Conservation (phyloP, 2,888 invertebrate genomes). For the Agrochola macilenta region DNA sequence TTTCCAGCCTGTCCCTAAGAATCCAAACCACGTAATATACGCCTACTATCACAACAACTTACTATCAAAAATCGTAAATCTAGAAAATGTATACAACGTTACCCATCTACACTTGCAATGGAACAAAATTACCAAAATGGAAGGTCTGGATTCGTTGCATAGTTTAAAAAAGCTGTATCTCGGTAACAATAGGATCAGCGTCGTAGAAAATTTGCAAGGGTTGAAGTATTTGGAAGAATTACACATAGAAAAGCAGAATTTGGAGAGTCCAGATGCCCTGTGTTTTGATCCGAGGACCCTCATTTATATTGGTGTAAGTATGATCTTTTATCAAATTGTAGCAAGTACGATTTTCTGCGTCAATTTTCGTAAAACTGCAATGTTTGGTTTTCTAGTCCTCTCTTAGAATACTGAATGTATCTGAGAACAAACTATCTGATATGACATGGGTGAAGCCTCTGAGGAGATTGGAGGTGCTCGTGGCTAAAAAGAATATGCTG, state of each 20-base stretch:
- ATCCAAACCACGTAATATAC: conserved; percentile 88
- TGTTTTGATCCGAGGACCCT: conserved; percentile 93
- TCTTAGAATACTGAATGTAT: conserved; percentile 91
- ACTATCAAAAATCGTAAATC: conserved; percentile 93
- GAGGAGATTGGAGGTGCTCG: conserved; percentile 87
- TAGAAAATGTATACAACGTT: conserved; percentile 92
- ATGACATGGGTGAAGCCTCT: conserved; percentile 89
- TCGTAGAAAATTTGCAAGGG: conserved; percentile 92
- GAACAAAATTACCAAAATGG: conserved; percentile 93
- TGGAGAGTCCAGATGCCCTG: conserved; percentile 89
- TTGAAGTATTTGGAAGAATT: conserved; percentile 91
- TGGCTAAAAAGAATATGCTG: conserved; percentile 91
- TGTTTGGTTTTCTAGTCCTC: conserved; percentile 86
- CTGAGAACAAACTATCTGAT: conserved; percentile 91
- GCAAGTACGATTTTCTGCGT: background rate
- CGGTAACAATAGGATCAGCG: conserved; percentile 92
- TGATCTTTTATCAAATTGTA: background rate
- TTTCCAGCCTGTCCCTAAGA: conserved; percentile 86
- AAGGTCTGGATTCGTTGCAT: conserved; percentile 91
- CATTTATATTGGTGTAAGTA: conserved; percentile 89
- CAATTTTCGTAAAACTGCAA: background rate
- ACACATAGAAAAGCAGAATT: conserved; percentile 92
- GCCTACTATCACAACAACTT: conserved; percentile 96
- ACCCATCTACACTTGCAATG: conserved; percentile 94
- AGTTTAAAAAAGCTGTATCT: conserved; percentile 95